Base-by-base conservation (phyloP, 2,888 invertebrate species). In the Stenolophus ochropezus region DNA sequence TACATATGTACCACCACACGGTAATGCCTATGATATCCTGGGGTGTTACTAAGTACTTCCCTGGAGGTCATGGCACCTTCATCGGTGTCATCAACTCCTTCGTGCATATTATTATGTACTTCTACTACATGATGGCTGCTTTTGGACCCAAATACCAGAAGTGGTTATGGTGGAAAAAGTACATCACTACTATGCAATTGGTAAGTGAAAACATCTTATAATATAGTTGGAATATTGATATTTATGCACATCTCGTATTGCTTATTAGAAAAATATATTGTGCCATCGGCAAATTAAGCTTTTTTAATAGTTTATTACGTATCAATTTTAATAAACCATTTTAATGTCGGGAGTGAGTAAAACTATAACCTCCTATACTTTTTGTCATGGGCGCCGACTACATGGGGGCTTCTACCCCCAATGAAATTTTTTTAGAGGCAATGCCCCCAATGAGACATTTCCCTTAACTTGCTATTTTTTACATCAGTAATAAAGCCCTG, bases 1-100 rank as follows among this genome's bases (percentile, higher is more conserved):
- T 98, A 77, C 98, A 98, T 87, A 92, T 98, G 86, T 97, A 97
- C 87, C 98, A 98, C 88, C 98, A 98, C 87, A 96, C 97, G 0
- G 95, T 97, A 58, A 98, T 98, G 98, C 97, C 97, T 0, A 92
- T 97, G 92, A 94, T 96, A 86, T 96, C 96, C 76, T 98, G 98
- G 98, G 96, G 96, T 61, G 95, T 95, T 11, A 95, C 96, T 11
- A 97, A 97, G 89, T 98, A 96, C 88, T 95, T 93, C 87, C 91
- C 90, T 88, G 94, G 94, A 47, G 94, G 94, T 20, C 95, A 94
- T 77, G 92, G 94, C 0, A 91, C 94, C 3, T 92, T 95, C 84
- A 92, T 94, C 53, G 94, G 94, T 0, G 90, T 94, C 84, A 88
- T 95, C 2, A 96, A 96, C 87, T 93, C 94, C 0, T 90, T 94